Evolutionary conservation across 1,140 invertebrate genomes (phyloP), one percentile per base, ranked within the genome.

Genomic region (Chrysomallon squamiferum): DNA sequence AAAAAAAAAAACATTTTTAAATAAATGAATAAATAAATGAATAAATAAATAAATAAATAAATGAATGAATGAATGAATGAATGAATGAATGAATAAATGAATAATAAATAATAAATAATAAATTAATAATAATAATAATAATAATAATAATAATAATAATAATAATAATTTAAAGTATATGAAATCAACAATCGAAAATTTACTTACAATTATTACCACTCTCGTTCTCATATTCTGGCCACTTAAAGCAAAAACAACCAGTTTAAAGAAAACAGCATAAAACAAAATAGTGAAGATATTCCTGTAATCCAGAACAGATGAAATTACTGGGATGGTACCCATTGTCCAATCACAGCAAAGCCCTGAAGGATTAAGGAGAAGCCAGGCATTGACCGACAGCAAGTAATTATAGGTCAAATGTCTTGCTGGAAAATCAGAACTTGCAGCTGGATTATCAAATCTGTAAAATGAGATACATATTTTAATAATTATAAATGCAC

Each of bases 301-400:
- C 38, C 96, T 88, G 1, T 88, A 77, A 87, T 98, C 96, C 0
- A 88, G 69, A 74, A 96, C 89, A 38, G 90, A 91, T 64, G 91
- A 89, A 13, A 98, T 87, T 13, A 98, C 80, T 0, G 95, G 93
- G 59, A 98, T 92, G 30, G 96, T 97, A 38, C 95, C 95, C 96
- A 98, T 98, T 49, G 96, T 98, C 96, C 96, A 98, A 87, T 98
- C 96, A 86, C 95, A 98, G 87, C 95, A 97, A 18, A 98, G 88
- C 75, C 93, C 89, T 68, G 91, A 92, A 15, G 96, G 96, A 82
- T 94, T 92, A 38, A 96, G 87, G 52, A 98, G 87, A 45, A 98
- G 87, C 92, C 94, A 96, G 33, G 92, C 88, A 87, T 98, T 98
- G 38, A 98, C 88, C 35, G 93, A 91, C 50, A 95, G 90, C 64